Evolutionary conservation across 2,888 invertebrate species (phyloP).

Genomic region (Amphimallon solstitiale): DNA sequence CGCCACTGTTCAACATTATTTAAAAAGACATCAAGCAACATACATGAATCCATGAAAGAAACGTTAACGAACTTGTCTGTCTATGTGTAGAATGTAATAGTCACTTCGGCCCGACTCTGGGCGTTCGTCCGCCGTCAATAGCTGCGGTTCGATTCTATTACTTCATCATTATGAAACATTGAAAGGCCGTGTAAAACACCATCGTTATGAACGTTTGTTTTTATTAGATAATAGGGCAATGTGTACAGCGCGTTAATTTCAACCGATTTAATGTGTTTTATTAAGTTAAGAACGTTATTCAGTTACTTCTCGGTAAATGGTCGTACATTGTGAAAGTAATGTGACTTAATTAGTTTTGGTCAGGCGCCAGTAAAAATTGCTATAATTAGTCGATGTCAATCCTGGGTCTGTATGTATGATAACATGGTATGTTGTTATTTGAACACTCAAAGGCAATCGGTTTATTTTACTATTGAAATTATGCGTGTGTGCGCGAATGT

Average conservation of each 20-base stretch:
- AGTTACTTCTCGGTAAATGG: constrained; percentile 1
- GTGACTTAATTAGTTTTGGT: constrained; percentile 43
- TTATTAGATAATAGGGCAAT: constrained; percentile 8
- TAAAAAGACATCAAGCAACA: constrained; percentile 18
- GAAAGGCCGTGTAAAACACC: constrained; percentile 4
- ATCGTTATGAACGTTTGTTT: constrained; percentile 19
- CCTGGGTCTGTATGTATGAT: not conserved
- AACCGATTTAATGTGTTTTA: constrained; percentile 31
- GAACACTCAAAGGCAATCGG: constrained; percentile 1
- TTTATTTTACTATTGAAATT: constrained; percentile 20
- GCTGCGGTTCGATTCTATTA: not conserved
- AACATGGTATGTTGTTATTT: too few species aligned
- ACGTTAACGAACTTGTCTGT: constrained; percentile 11
- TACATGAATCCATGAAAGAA: too few species aligned
- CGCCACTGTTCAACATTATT: too few species aligned
- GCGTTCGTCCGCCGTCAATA: too few species aligned
- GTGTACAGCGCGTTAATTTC: constrained; percentile 16
- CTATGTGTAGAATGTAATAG: not conserved
- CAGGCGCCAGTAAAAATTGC: constrained; percentile 45
- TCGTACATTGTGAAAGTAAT: constrained; percentile 42
- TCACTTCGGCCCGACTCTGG: too few species aligned
- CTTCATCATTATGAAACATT: not conserved
- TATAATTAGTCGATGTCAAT: constrained; percentile 42
- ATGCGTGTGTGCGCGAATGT: not conserved
- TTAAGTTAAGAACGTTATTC: constrained; percentile 8